Evolutionary conservation across 2,797 vertebrate species (phyloP).

Genomic region (Bryconaethiops microstoma): DNA sequence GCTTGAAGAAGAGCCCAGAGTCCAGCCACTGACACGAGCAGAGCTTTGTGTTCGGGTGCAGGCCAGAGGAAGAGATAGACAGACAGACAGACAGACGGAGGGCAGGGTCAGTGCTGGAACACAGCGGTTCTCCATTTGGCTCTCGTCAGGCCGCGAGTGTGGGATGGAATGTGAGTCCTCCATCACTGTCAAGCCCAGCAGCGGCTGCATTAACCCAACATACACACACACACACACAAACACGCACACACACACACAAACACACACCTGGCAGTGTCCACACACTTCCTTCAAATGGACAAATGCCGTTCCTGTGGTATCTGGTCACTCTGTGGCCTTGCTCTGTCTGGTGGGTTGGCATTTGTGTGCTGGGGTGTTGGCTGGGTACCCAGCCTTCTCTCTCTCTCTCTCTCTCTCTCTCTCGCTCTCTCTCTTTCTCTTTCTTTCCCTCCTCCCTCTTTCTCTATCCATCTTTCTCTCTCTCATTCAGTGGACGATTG

Average conservation of each 20-base stretch:
- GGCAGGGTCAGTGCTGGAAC: slow-evolving; percentile 31
- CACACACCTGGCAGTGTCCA: slow-evolving; percentile 39
- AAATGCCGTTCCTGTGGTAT: slow-evolving; percentile 13
- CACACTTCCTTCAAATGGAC: slow-evolving; percentile 52
- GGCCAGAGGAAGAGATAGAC: neutral
- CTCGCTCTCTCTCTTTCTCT: slow-evolving; percentile 6
- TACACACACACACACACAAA: neutral
- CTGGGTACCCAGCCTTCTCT: slow-evolving; percentile 16
- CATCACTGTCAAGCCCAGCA: slow-evolving; percentile 39
- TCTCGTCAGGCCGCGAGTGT: neutral
- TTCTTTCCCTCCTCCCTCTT: slow-evolving; percentile 4
- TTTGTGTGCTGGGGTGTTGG: slow-evolving; percentile 21
- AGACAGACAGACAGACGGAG: slow-evolving; percentile 21
- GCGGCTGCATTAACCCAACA: slow-evolving; percentile 28
- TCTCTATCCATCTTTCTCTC: neutral
- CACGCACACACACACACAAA: neutral
- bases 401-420: slow-evolving; percentile 10
- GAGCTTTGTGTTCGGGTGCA: slow-evolving; percentile 14
- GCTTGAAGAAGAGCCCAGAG: neutral
- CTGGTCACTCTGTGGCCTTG: slow-evolving; percentile 16
- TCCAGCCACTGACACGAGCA: slow-evolving; percentile 51
- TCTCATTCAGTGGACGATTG: slow-evolving; percentile 18
- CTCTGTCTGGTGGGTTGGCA: slow-evolving; percentile 13
- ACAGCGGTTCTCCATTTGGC: slow-evolving; percentile 35
- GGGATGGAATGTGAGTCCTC: slow-evolving; percentile 35